Conservation (phyloP, 37 sponge, comb jelly and placozoan species). For the Cliona cf. orientalis region DNA sequence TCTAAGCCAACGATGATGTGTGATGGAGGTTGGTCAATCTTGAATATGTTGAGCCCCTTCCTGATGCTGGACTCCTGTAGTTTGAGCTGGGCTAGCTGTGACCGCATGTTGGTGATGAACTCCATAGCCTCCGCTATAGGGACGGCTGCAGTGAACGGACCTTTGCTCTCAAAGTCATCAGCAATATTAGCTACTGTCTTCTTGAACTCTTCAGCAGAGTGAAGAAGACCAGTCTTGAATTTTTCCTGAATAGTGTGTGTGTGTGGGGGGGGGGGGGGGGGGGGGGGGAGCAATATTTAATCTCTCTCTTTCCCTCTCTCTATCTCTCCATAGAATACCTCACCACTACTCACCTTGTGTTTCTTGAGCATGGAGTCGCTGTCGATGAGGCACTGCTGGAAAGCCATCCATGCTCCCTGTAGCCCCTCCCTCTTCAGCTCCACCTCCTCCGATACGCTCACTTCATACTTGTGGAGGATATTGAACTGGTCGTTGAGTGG, state of each 20-base stretch:
- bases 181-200: slow-evolving; percentile 76
- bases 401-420: slow-evolving; percentile 70
- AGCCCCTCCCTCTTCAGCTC: slow-evolving; percentile 41
- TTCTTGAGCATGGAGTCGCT: slow-evolving; percentile 91
- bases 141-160: slow-evolving; percentile 87
- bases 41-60: slow-evolving; percentile 95
- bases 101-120: slow-evolving; percentile 71
- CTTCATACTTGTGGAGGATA: slow-evolving; percentile 92
- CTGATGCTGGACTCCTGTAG: slow-evolving; percentile 77
- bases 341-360: slow-evolving; percentile 73
- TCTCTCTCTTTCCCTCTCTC: slow-evolving; percentile 1
- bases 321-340: neutral
- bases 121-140: slow-evolving; percentile 77
- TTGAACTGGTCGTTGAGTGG: slow-evolving; percentile 96
- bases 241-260: slow-evolving; percentile 67
- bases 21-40: slow-evolving; percentile 98
- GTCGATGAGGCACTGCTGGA: slow-evolving; percentile 91
- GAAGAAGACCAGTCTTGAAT: slow-evolving; percentile 92
- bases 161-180: slow-evolving; percentile 91
- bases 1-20: slow-evolving; percentile 81
- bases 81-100: slow-evolving; percentile 76
- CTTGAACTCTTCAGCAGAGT: slow-evolving; percentile 98
- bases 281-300: neutral
- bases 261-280: neutral
- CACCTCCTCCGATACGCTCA: slow-evolving; percentile 56